Percentiles rank a stretch among this genome's conserved stretches.
Conservation (phyloP, 2,113 vertebrate species). For the Pangasianodon hypophthalmus region DNA sequence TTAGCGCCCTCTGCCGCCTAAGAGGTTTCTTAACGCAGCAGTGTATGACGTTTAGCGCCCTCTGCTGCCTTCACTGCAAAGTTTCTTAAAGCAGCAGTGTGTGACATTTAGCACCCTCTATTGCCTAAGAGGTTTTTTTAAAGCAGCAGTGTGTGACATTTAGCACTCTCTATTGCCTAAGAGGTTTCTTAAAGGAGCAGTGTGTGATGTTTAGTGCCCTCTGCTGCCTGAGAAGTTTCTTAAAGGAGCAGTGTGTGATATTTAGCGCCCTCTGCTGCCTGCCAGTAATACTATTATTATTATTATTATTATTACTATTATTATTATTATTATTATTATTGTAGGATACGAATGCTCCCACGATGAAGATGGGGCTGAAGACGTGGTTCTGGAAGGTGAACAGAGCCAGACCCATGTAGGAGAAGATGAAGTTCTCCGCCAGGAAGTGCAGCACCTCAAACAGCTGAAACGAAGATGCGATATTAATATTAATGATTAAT, state of each 20-base stretch:
- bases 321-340: neutral
- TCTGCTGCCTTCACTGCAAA: neutral
- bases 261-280: neutral
- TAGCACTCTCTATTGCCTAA: neutral
- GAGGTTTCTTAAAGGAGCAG: neutral
- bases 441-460: slow-evolving; percentile 95
- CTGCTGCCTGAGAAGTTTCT: neutral
- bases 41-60: neutral
- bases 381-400: slow-evolving; percentile 98
- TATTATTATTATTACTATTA: neutral
- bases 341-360: slow-evolving; percentile 97
- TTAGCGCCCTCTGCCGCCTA: too few relatives aligned
- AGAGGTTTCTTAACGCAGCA: neutral
- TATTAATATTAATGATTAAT: neutral
- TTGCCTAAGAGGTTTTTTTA: neutral
- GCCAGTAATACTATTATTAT: neutral
- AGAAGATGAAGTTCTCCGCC: slow-evolving; percentile 98
- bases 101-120: neutral
- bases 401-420: slow-evolving; percentile 95
- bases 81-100: neutral
- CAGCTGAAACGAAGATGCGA: slow-evolving; percentile 71
- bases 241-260: neutral
- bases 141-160: too few relatives aligned
- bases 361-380: slow-evolving; percentile 93
- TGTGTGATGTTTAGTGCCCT: neutral